A percentile compares a stretch with the other conserved stretches of the same genome.
Evolutionary conservation across 2,797 vertebrate genomes (phyloP).

Genomic region (Enteromius viviparus): DNA sequence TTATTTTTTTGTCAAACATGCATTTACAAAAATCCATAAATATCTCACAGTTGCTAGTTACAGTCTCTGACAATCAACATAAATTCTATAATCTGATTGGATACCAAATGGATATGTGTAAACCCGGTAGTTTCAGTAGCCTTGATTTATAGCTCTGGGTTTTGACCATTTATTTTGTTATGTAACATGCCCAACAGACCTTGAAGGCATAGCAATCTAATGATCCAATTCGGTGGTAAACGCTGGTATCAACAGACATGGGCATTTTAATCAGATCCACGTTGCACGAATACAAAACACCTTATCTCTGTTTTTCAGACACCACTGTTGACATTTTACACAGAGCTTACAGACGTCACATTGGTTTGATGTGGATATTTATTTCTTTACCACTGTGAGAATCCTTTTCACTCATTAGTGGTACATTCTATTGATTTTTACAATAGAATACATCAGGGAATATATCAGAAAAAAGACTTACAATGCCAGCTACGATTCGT

Average conservation of each 20-base stretch:
- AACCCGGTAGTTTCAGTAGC: constrained; percentile 4
- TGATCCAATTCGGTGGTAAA: constrained; percentile 60
- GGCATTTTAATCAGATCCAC: constrained; percentile 31
- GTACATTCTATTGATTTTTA: constrained; percentile 25
- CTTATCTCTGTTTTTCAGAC: constrained; percentile 51
- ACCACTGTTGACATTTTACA: constrained; percentile 49
- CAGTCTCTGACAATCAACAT: not conserved
- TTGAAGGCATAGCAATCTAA: constrained; percentile 31
- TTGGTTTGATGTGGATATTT: not conserved
- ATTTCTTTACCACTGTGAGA: constrained; percentile 2
- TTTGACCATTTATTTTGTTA: constrained; percentile 61
- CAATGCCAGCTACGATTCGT: not conserved
- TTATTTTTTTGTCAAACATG: not conserved
- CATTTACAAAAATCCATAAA: not conserved
- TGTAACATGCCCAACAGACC: constrained; percentile 1
- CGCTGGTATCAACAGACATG: constrained; percentile 48
- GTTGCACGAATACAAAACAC: constrained; percentile 1
- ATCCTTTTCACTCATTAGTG: not conserved
- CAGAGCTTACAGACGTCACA: constrained; percentile 8
- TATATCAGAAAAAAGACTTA: not conserved
- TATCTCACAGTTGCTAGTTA: constrained; percentile 15
- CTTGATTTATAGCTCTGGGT: constrained; percentile 30
- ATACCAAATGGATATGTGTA: not conserved
- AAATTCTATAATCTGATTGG: constrained; percentile 9
- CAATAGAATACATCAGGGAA: not conserved